These are phyloP conservation scores for Bhutanitis thaidina DNA, from an alignment of 2,888 invertebrate genomes.

Conservation along the genomic window DNA sequence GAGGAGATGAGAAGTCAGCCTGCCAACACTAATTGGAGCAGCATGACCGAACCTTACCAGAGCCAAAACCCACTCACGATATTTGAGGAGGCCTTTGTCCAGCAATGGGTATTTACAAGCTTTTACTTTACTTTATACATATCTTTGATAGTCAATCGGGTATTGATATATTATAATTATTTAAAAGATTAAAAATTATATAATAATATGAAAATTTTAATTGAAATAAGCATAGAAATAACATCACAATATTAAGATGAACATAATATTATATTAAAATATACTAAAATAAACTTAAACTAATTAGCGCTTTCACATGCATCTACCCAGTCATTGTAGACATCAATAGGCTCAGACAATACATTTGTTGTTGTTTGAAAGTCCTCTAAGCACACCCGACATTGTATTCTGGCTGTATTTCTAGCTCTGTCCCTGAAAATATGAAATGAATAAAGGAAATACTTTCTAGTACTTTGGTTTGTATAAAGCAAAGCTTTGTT, in stretches of 20 bases:
- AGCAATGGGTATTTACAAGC: too few species aligned
- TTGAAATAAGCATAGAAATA: constrained; percentile 7
- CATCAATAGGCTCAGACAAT: constrained; percentile 98
- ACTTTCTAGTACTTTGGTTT: not conserved
- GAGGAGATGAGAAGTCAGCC: too few species aligned
- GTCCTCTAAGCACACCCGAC: constrained; percentile 97
- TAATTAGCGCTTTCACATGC: constrained; percentile 96
- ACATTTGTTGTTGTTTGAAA: constrained; percentile 98
- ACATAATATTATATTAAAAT: constrained; percentile 23
- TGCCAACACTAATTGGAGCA: too few species aligned
- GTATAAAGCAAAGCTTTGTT: not conserved
- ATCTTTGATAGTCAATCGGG: too few species aligned
- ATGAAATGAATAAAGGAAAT: not conserved
- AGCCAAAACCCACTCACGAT: too few species aligned
- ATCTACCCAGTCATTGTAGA: constrained; percentile 99
- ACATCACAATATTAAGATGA: constrained; percentile 23
- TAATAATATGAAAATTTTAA: constrained; percentile 4
- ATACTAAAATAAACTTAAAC: constrained; percentile 33
- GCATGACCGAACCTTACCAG: too few species aligned
- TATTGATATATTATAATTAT: too few species aligned
- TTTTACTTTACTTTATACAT: too few species aligned
- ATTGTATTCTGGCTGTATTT: constrained; percentile 96
- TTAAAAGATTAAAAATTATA: not conserved
- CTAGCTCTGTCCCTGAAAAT: constrained; percentile 93
- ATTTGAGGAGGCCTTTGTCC: too few species aligned